Conservation (phyloP, 2,797 vertebrate species). For the Lutjanus campechanus region DNA sequence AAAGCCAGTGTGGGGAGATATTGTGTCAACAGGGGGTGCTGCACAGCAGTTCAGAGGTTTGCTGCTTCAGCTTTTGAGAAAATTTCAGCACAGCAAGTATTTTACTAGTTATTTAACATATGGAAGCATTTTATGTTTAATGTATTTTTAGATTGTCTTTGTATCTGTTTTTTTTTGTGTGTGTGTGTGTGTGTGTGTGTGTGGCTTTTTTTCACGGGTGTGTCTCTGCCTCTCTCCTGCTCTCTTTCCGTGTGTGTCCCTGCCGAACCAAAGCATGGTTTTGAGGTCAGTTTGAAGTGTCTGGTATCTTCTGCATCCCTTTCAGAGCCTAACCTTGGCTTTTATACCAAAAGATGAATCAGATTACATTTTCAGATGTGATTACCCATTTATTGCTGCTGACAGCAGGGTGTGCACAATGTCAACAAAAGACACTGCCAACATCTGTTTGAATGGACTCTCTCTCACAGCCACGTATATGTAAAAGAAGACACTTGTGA, state of each 20-base stretch:
- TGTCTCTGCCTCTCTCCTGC: conserved; percentile 31
- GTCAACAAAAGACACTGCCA: conserved; percentile 52
- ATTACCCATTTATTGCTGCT: conserved; percentile 51
- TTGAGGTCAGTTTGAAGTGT: conserved; percentile 69
- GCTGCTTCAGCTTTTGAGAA: conserved; percentile 24
- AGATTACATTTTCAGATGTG: conserved; percentile 47
- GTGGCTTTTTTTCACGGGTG: conserved; percentile 20
- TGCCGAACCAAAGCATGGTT: conserved; percentile 42
- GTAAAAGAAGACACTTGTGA: conserved; percentile 10
- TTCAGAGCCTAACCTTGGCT: conserved; percentile 33
- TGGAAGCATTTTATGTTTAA: conserved; percentile 58
- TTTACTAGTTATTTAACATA: conserved; percentile 56
- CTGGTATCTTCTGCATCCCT: conserved; percentile 52
- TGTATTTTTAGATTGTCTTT: conserved; percentile 58
- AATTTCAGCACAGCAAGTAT: conserved; percentile 27
- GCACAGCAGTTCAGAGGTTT: conserved; percentile 40
- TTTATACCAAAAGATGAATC: conserved; percentile 51
- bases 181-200: conserved; percentile 14
- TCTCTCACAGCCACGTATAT: conserved; percentile 6
- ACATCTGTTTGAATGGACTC: conserved; percentile 55
- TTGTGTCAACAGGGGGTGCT: conserved; percentile 70
- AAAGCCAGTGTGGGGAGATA: conserved; percentile 2
- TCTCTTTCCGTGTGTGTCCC: conserved; percentile 1
- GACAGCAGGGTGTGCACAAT: conserved; percentile 51
- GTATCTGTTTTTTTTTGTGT: conserved; percentile 45